Percentiles rank a stretch among this genome's conserved stretches.
Evolutionary conservation across 1,140 invertebrate genomes (phyloP).

Genomic region (Megalonaias nervosa): DNA sequence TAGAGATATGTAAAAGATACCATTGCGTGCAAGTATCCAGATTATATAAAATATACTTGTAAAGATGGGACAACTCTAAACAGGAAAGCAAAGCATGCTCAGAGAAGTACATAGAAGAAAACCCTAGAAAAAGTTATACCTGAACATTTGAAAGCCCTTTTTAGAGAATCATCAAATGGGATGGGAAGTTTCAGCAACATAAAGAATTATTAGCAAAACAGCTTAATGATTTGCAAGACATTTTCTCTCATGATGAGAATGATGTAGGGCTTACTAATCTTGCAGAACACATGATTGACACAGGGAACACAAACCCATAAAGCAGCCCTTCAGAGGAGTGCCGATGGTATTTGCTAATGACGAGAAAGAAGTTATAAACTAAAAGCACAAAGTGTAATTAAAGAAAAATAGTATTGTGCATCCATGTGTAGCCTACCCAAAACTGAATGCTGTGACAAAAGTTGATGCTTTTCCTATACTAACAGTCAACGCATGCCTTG

Average conservation of each 20-base stretch:
- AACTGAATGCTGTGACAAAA: not conserved
- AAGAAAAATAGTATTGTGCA: slow-evolving; percentile 8
- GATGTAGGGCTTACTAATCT: too few species aligned
- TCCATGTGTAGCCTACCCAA: slow-evolving; percentile 16
- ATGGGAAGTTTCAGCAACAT: not conserved
- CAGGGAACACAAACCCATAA: slow-evolving; percentile 10
- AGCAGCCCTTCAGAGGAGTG: slow-evolving; percentile 2
- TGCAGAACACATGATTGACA: too few species aligned
- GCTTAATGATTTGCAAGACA: slow-evolving; percentile 1
- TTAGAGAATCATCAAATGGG: not conserved
- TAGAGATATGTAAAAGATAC: not conserved
- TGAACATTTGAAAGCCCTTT: too few species aligned
- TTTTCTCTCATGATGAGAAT: too few species aligned
- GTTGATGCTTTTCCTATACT: slow-evolving; percentile 14
- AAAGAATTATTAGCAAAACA: not conserved
- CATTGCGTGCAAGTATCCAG: not conserved
- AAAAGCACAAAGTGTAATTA: slow-evolving; percentile 3
- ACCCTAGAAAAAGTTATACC: too few species aligned
- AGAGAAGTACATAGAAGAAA: not conserved
- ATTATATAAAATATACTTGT: not conserved
- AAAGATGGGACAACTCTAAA: not conserved
- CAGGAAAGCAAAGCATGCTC: not conserved
- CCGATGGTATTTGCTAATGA: slow-evolving; percentile 3
- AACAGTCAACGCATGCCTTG: slow-evolving; percentile 13
- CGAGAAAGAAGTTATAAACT: slow-evolving; percentile 10